Evolutionary conservation across 2,888 invertebrate species (phyloP), one percentile per base, ranked within the genome.

Genomic region (Cheilosia scutellata): DNA sequence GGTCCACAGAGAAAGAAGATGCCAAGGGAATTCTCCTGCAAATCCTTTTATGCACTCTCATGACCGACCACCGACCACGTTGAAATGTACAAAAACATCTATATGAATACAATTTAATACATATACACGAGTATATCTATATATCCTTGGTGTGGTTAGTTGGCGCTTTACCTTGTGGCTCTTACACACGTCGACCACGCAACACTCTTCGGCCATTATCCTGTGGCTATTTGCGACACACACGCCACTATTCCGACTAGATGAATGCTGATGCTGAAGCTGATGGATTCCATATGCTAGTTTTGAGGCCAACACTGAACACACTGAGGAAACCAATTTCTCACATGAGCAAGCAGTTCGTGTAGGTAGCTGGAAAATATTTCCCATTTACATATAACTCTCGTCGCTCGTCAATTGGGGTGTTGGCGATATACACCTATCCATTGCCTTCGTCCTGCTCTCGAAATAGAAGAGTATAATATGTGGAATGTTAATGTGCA

Each of bases 281-380:
- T 20, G 13, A 51, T 51, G 27, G 27, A 29, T 55, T 55, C 27
- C 66, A 6, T 40, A 27, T 37, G 29, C 20, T 31, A 31, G 40
- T 60, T 40, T 25, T 58, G 47, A 55, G 42, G 6, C 31, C 27
- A 9, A 11, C 16, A 20, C 20, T 20, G 20, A 20, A 20, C 20
- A 31, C 29, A 58, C 20, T 65, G 58, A 60, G 79, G 60, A 74
- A 74, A 74, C 53, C 74, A 79, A 79, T 79, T 79, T 79, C 9
- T 53, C 74, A 66, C 74, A 66, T 74, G 65, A 65, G 58, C 65
- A 58, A 72, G 42, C 53, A 44, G 66, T 37, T 74, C 27, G 63
- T 66, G 53, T 33, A 66, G 9, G 53, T 33, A 66, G 9, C 65
- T 79, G 79, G 74, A 79, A 79, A 72, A 51, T 42, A 66, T 74